These are phyloP conservation scores for Cephalotes varians DNA, from an alignment of 2,888 invertebrate species.

Conservation along the genomic window DNA sequence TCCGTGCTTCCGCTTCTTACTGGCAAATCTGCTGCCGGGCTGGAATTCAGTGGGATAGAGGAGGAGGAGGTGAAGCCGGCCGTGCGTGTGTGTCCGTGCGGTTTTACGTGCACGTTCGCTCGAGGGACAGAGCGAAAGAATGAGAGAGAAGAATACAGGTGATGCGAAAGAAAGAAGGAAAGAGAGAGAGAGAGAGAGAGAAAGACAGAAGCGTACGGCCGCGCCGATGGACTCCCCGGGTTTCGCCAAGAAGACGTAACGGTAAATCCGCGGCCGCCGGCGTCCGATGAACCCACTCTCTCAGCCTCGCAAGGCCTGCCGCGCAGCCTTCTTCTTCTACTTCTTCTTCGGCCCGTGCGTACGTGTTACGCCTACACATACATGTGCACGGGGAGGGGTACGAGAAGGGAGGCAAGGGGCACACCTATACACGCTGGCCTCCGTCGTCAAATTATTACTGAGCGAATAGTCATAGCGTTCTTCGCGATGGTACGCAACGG, in stretches of 20 bases:
- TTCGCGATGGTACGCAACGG: slow-evolving; percentile 33
- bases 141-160: background rate
- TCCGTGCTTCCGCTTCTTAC: slow-evolving; percentile 47
- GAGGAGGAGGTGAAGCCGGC: slow-evolving; percentile 12
- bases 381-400: background rate
- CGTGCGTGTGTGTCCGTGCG: slow-evolving; percentile 1
- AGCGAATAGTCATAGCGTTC: slow-evolving; percentile 57
- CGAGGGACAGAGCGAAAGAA: slow-evolving; percentile 1
- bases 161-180: slow-evolving; percentile 49
- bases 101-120: background rate
- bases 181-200: slow-evolving; percentile 38
- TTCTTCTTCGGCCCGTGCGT: slow-evolving; percentile 38
- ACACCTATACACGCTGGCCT: slow-evolving; percentile 30
- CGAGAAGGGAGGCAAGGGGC: background rate
- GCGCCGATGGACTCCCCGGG: slow-evolving; percentile 78
- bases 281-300: slow-evolving; percentile 86
- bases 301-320: slow-evolving; percentile 74
- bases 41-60: slow-evolving; percentile 69
- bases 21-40: slow-evolving; percentile 51
- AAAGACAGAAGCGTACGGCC: slow-evolving; percentile 48
- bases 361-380: slow-evolving; percentile 37
- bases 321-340: slow-evolving; percentile 57
- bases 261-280: slow-evolving; percentile 86
- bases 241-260: slow-evolving; percentile 85
- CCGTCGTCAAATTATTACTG: slow-evolving; percentile 69